Evolutionary conservation across 2,888 invertebrate genomes (phyloP).

Genomic region (Scaeva pyrastri): DNA sequence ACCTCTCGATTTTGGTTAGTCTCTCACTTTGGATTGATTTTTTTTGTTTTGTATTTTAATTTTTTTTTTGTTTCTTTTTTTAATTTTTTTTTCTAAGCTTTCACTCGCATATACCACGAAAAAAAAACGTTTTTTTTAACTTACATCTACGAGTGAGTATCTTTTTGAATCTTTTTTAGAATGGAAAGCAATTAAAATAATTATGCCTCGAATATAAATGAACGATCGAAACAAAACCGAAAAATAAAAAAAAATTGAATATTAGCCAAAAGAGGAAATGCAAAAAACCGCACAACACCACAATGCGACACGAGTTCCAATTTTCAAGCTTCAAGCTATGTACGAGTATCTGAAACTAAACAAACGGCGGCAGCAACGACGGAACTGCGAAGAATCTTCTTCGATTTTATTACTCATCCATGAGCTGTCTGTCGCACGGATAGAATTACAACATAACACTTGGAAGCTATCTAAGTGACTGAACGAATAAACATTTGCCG

Average conservation of each 20-base stretch:
- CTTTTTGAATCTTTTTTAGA: constrained; percentile 26
- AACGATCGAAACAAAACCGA: neutral
- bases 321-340: constrained; percentile 7
- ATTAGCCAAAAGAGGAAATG: constrained; percentile 49
- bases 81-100: constrained; percentile 35
- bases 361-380: too few species aligned
- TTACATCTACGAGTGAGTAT: neutral
- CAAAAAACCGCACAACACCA: constrained; percentile 41
- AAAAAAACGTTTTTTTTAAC: constrained; percentile 4
- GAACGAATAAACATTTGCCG: constrained; percentile 65
- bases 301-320: constrained; percentile 61
- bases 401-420: constrained; percentile 61
- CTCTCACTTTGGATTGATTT: constrained; percentile 12
- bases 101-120: constrained; percentile 46
- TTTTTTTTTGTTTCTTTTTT: too few species aligned
- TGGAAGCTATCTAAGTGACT: constrained; percentile 72
- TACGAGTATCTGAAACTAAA: constrained; percentile 13
- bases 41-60: neutral
- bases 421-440: constrained; percentile 45
- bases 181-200: constrained; percentile 60
- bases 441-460: constrained; percentile 69
- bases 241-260: constrained; percentile 12
- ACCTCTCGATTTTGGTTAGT: neutral
- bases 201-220: constrained; percentile 20
- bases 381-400: constrained; percentile 19